Evolutionary conservation across 2,888 invertebrate genomes (phyloP).

Genomic region (Phanerotoma sp.): DNA sequence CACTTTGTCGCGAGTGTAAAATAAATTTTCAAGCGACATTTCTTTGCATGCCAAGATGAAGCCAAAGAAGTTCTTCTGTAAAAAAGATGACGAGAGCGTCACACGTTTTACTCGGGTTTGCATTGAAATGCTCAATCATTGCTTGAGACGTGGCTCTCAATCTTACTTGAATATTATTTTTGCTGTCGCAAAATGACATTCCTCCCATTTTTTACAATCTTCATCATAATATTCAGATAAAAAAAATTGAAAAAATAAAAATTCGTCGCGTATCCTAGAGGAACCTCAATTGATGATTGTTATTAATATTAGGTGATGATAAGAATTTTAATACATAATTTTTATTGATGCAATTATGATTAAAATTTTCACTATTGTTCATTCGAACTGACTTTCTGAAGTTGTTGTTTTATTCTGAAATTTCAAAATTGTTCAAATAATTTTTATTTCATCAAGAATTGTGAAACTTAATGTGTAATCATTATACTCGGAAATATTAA

Average conservation of each 20-base stretch:
- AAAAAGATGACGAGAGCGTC: not conserved
- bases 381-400: no score
- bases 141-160: conserved; percentile 3
- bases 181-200: conserved; percentile 1
- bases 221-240: not conserved
- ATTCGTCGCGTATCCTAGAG: no score
- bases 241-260: not conserved
- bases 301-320: no score
- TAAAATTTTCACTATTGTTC: no score
- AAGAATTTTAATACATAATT: no score
- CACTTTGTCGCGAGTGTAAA: not conserved
- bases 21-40: conserved; percentile 11
- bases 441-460: no score
- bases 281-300: no score
- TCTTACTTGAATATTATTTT: conserved; percentile 3
- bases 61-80: not conserved
- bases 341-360: no score
- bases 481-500: conserved; percentile 6
- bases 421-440: no score
- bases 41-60: not conserved
- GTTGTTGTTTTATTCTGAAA: no score
- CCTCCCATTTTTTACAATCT: not conserved
- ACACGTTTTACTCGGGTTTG: conserved; percentile 4
- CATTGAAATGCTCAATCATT: conserved; percentile 11
- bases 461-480: no score